These are phyloP conservation scores for Drosophila birchii DNA, from an alignment of 2,888 invertebrate species.

Conservation along the genomic window DNA sequence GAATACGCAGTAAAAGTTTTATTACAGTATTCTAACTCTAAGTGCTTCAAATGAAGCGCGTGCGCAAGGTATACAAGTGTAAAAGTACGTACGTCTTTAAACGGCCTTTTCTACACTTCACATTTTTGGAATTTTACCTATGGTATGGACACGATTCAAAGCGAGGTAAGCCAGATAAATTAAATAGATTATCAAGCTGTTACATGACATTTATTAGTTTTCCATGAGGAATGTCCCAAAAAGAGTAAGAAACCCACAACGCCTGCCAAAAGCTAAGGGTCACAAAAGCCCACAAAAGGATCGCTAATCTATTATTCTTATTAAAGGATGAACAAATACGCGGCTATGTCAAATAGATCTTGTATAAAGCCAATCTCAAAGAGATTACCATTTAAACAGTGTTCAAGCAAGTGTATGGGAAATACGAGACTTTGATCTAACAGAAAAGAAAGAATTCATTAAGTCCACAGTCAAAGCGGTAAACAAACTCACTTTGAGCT, in stretches of 20 bases:
- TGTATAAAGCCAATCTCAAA: conserved; percentile 94
- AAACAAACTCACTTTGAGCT: conserved; percentile 76
- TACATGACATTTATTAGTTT: background rate
- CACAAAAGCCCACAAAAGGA: conserved; percentile 25
- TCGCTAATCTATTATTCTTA: fast-evolving
- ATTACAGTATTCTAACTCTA: too few relatives aligned
- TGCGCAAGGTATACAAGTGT: too few relatives aligned
- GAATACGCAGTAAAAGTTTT: too few relatives aligned
- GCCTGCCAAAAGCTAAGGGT: conserved; percentile 84
- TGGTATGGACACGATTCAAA: too few relatives aligned
- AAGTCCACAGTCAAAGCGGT: conserved; percentile 96
- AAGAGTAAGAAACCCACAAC: conserved; percentile 80
- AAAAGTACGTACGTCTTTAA: too few relatives aligned
- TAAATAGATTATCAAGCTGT: fast-evolving
- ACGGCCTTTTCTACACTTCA: too few relatives aligned
- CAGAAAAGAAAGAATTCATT: conserved; percentile 95
- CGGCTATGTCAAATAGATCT: conserved; percentile 92
- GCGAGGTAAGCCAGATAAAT: conserved; percentile 72
- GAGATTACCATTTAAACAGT: conserved; percentile 97
- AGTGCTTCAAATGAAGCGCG: too few relatives aligned
- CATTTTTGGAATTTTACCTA: too few relatives aligned
- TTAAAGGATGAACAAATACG: conserved; percentile 93
- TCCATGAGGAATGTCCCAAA: conserved; percentile 82
- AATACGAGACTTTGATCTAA: conserved; percentile 95
- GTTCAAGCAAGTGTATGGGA: conserved; percentile 94